A percentile compares a stretch with the other conserved stretches of the same genome.
These are phyloP conservation scores for Pyrocoelia pectoralis DNA, from an alignment of 2,888 invertebrate species.

Conservation along the genomic window DNA sequence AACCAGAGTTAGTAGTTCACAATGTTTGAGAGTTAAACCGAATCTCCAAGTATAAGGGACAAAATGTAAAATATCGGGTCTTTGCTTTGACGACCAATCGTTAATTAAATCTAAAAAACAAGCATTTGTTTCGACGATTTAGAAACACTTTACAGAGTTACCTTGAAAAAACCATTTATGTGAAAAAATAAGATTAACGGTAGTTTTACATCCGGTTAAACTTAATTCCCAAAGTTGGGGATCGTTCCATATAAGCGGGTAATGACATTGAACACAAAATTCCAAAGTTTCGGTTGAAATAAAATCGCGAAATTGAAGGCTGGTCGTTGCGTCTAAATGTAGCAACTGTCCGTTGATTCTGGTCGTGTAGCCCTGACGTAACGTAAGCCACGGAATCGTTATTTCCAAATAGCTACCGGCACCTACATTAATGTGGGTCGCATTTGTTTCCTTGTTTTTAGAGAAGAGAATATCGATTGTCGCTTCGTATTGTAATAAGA, in stretches of 20 bases:
- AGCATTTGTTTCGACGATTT: too few species aligned
- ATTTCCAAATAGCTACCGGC: constrained; percentile 96
- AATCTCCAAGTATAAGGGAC: constrained; percentile 98
- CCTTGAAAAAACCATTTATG: constrained; percentile 96
- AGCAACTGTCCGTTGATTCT: constrained; percentile 93
- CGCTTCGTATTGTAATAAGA: constrained; percentile 90
- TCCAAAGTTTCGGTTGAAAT: constrained; percentile 95
- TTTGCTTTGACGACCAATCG: constrained; percentile 95
- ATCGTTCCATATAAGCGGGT: constrained; percentile 95
- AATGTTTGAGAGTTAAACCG: constrained; percentile 89
- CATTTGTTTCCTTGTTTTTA: constrained; percentile 94
- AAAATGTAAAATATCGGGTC: constrained; percentile 92
- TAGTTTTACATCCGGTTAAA: constrained; percentile 93
- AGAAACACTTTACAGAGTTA: constrained; percentile 44
- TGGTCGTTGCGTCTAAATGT: constrained; percentile 95
- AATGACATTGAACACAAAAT: constrained; percentile 87
- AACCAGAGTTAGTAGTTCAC: constrained; percentile 90
- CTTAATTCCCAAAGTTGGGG: constrained; percentile 94
- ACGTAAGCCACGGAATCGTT: constrained; percentile 94
- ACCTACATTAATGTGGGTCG: constrained; percentile 93
- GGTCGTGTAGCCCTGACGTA: constrained; percentile 87
- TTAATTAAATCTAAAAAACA: constrained; percentile 90
- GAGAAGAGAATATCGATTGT: constrained; percentile 97
- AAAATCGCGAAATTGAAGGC: constrained; percentile 89
- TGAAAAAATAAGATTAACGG: constrained; percentile 89